Evolutionary conservation across 1,140 invertebrate species (phyloP), one percentile per base, ranked within the genome.

Genomic region (Chrysoperla carnea): DNA sequence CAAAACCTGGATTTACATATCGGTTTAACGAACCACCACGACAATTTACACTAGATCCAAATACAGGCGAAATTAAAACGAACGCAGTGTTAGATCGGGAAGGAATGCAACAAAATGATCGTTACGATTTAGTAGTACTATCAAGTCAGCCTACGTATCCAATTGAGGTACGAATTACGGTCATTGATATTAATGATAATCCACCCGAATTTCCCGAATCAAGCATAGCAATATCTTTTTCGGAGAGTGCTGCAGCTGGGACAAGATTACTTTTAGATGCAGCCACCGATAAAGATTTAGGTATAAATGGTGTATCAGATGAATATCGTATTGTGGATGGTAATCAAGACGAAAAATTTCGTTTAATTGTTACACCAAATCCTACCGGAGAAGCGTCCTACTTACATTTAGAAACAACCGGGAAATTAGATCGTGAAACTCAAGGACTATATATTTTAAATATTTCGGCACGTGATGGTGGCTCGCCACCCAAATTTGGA

Each of bases 91-190:
- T 92, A 29, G 88, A 94, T 62, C 66, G 88, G 5, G 88, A 93
- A 58, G 69, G 71, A 5, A 63, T 89, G 39, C 17, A 23, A 23
- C 52, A 58, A 15, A 79, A 70, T 47, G 84, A 90, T 52, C 70
- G 83, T 23, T 91, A 88, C 58, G 87, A 91, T 53, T 68, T 92
- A 40, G 87, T 93, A 12, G 81, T 92, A 4, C 64, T 92, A 12
- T 91, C 86, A 8, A 90, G 84, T 55, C 86, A 90, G 54, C 87
- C 89, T 4, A 92, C 87, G 0, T 92, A 92, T 60, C 88, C 88
- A 0, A 87, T 93, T 42, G 88, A 92, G 61, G 87, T 94, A 8
- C 67, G 85, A 44, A 85, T 93, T 45, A 63, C 78, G 9, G 82
- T 94, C 2, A 59, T 79, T 1, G 88, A 94, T 59, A 72, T 90